Conservation (phyloP, 2,113 vertebrate species). For the Anarrhichthys ocellatus region DNA sequence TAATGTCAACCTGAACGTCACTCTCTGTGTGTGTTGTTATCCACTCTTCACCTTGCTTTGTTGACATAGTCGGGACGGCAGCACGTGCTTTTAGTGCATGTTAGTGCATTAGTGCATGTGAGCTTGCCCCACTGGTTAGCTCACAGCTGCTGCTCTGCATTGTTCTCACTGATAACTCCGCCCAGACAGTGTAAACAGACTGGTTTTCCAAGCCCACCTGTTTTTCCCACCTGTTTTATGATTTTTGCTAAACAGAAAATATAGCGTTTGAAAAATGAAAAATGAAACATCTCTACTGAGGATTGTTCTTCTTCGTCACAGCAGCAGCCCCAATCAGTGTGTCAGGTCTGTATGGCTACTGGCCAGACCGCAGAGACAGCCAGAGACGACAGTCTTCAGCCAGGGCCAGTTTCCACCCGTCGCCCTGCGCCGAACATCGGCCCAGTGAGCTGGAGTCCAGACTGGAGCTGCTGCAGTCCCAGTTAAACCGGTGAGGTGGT, state of each 20-base stretch:
- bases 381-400: slow-evolving; percentile 81
- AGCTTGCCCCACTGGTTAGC: background rate
- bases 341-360: slow-evolving; percentile 87
- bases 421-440: slow-evolving; percentile 74
- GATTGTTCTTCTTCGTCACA: background rate
- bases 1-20: background rate
- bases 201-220: background rate
- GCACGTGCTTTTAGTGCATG: background rate
- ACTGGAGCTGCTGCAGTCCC: slow-evolving; percentile 92
- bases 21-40: background rate
- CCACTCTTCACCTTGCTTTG: too few relatives aligned
- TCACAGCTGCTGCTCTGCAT: background rate
- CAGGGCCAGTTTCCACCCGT: slow-evolving; percentile 67
- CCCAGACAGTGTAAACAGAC: background rate
- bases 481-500: slow-evolving; percentile 88
- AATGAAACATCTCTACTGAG: background rate
- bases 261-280: background rate
- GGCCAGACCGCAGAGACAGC: slow-evolving; percentile 84
- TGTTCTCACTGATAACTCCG: background rate
- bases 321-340: slow-evolving; percentile 82
- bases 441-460: slow-evolving; percentile 88
- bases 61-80: background rate
- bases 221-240: background rate
- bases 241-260: background rate
- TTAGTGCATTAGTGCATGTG: background rate